Evolutionary conservation across 64 coral and sea anemone genomes (phyloP).

Genomic region (Montipora capricornis): DNA sequence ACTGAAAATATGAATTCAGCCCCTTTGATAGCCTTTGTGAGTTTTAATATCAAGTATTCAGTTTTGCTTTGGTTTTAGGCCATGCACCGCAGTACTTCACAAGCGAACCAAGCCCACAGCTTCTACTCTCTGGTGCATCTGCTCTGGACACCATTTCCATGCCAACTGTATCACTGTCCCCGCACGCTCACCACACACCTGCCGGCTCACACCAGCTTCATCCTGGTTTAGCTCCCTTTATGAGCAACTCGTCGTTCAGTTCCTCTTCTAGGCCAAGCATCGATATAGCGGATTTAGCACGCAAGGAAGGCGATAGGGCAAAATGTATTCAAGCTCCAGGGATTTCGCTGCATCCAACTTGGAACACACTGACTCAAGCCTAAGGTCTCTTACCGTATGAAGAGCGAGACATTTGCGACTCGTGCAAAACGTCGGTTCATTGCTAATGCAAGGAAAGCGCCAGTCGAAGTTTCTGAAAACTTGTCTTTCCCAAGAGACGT

Average conservation of each 20-base stretch:
- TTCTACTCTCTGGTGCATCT: conserved; percentile 47
- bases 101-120: conserved; percentile 32
- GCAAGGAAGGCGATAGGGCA: conserved; percentile 35
- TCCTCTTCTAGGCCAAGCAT: background rate
- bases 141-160: conserved; percentile 54
- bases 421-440: too few relatives aligned
- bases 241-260: background rate
- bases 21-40: background rate
- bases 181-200: conserved; percentile 41
- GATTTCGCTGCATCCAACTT: conserved; percentile 28
- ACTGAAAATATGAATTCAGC: too few relatives aligned
- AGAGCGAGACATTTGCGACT: too few relatives aligned
- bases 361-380: conserved; percentile 48
- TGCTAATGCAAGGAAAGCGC: background rate
- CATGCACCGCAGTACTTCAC: conserved; percentile 51
- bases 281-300: conserved; percentile 20
- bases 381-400: background rate
- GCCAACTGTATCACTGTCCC: background rate
- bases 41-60: background rate
- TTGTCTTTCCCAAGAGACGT: background rate
- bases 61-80: background rate
- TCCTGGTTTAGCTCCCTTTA: background rate
- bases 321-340: conserved; percentile 51
- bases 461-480: background rate
- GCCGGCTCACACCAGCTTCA: conserved; percentile 22